phyloP scores from a whole-genome alignment of 2,797 vertebrate species.

The Eurystomus glaucurus region DNA sequence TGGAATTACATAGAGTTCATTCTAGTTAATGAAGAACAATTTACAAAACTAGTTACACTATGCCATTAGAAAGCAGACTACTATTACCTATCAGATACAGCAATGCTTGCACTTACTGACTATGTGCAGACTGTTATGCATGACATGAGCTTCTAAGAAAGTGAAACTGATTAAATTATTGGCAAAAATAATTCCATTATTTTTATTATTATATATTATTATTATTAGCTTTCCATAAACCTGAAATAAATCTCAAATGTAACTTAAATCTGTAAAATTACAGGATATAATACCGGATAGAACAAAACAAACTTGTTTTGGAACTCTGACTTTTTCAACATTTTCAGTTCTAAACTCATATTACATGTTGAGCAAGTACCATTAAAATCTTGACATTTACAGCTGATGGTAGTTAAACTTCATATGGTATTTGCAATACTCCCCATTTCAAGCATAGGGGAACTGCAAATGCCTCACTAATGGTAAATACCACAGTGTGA shows the following conservation, averaged over 20 bases:
- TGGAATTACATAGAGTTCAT: background rate
- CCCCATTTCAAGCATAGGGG: constrained; percentile 6
- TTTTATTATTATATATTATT: no score
- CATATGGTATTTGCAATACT: constrained; percentile 56
- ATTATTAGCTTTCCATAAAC: background rate
- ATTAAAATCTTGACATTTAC: constrained; percentile 68
- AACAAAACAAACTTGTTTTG: background rate
- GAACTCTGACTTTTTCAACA: background rate
- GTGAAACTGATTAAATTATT: background rate
- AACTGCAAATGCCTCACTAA: constrained; percentile 51
- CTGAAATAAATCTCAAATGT: background rate
- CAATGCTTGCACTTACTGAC: background rate
- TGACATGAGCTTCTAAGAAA: background rate
- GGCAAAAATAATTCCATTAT: background rate
- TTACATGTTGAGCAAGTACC: background rate
- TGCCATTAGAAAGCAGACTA: background rate
- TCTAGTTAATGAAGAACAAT: background rate
- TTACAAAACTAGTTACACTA: background rate
- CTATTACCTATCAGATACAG: background rate
- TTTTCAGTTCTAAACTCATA: constrained; percentile 30
- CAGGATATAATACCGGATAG: background rate
- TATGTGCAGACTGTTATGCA: background rate
- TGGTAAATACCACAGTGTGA: constrained; percentile 36
- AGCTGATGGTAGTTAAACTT: constrained; percentile 61
- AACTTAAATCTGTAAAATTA: background rate